Conservation (phyloP, 2,797 vertebrate species). For the Garrulus glandarius region DNA sequence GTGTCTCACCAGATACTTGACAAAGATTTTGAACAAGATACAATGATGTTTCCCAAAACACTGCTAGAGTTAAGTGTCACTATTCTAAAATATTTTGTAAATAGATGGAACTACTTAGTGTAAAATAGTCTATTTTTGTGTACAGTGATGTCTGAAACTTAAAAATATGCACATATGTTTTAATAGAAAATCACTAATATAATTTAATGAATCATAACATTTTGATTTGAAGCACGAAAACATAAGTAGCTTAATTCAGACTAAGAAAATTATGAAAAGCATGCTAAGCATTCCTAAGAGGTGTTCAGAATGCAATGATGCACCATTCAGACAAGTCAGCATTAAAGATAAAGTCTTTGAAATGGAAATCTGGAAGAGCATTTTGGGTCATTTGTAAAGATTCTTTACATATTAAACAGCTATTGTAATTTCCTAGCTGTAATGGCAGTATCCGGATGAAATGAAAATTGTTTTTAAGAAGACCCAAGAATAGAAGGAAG, state of each 20-base stretch:
- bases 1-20: neutral
- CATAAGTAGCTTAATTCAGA: neutral
- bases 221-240: constrained; percentile 4
- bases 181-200: neutral
- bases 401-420: neutral
- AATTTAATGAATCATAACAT: neutral
- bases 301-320: neutral
- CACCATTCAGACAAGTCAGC: neutral
- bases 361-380: neutral
- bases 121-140: neutral
- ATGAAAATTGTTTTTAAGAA: neutral
- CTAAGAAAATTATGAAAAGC: neutral
- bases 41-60: neutral
- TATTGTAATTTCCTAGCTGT: neutral
- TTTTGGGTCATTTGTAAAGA: neutral
- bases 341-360: neutral
- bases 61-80: neutral
- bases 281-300: neutral
- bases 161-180: neutral
- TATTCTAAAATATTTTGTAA: neutral
- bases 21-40: neutral
- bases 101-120: neutral
- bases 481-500: neutral
- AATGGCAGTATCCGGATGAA: neutral
- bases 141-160: neutral